These are phyloP conservation scores for Aporophyla lueneburgensis DNA, from an alignment of 2,888 invertebrate species.

Conservation along the genomic window DNA sequence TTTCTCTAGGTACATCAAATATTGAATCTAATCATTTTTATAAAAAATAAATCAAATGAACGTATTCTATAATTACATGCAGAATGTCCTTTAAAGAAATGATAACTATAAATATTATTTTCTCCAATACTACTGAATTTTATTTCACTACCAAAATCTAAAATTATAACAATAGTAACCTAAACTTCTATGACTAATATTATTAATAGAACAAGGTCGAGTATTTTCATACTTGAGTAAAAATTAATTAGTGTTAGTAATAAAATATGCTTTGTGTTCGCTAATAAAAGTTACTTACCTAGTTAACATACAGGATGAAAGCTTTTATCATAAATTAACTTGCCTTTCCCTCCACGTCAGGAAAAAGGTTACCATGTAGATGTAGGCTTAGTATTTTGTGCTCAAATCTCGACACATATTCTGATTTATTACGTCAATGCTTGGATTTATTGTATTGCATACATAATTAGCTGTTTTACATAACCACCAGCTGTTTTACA, in stretches of 20 bases:
- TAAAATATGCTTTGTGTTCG: conserved; percentile 32
- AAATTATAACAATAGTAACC: not conserved
- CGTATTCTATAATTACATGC: not conserved
- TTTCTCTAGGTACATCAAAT: no score
- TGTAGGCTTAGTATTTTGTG: conserved; percentile 2
- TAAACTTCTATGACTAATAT: no score
- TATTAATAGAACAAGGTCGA: not conserved
- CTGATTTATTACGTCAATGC: not conserved
- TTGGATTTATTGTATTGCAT: not conserved
- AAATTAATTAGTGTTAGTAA: conserved; percentile 29
- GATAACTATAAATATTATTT: not conserved
- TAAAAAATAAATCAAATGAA: no score
- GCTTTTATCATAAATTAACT: conserved; percentile 65
- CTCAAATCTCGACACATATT: not conserved
- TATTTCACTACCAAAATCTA: not conserved
- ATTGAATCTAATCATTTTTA: no score
- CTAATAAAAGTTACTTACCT: conserved; percentile 48
- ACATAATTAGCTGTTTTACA: not conserved
- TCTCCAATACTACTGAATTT: not conserved
- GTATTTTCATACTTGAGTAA: not conserved
- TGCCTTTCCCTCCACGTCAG: conserved; percentile 29
- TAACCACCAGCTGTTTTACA: not conserved
- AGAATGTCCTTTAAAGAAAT: not conserved
- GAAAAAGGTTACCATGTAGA: conserved; percentile 25
- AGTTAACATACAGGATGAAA: conserved; percentile 44